A percentile compares a stretch with the other conserved stretches of the same genome.
These are phyloP conservation scores for Syngnathus typhle DNA, from an alignment of 2,113 vertebrate genomes.

Conservation along the genomic window DNA sequence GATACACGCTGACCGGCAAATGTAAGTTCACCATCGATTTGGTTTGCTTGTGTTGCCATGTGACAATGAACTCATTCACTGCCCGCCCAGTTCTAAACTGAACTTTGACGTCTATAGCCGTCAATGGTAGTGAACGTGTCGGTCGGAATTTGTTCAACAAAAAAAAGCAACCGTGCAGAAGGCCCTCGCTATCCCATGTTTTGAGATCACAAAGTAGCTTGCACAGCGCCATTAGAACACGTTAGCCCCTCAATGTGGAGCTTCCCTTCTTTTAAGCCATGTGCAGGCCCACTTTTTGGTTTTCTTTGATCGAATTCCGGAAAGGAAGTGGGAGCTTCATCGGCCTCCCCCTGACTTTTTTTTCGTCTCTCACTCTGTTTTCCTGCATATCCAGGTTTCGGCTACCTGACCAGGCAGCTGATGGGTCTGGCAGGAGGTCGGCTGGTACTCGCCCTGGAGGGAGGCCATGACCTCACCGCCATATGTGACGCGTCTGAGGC, in stretches of 20 bases:
- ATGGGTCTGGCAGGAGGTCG: constrained; percentile 93
- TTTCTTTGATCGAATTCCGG: constrained; percentile 66
- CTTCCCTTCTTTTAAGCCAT: constrained; percentile 34
- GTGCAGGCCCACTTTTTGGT: constrained; percentile 10
- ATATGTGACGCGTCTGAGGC: constrained; percentile 97
- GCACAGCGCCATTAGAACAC: no score
- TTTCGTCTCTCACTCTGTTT: constrained; percentile 35
- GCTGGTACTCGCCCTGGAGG: constrained; percentile 88
- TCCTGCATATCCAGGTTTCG: constrained; percentile 80
- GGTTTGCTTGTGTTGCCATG: no score
- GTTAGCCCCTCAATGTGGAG: no score
- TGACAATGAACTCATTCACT: no score
- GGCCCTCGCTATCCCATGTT: constrained; percentile 13
- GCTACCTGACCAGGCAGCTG: constrained; percentile 96
- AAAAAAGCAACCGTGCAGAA: no score
- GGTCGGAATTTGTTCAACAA: no score
- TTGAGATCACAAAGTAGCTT: not conserved
- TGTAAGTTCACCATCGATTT: constrained; percentile 72
- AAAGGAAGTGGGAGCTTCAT: constrained; percentile 45
- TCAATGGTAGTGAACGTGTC: no score
- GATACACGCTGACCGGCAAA: constrained; percentile 88
- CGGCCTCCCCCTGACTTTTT: constrained; percentile 22
- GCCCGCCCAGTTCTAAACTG: no score
- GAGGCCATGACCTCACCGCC: constrained; percentile 95
- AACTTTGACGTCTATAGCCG: no score